Evolutionary conservation across 2,797 vertebrate genomes (phyloP).

Genomic region (Echiichthys vipera): DNA sequence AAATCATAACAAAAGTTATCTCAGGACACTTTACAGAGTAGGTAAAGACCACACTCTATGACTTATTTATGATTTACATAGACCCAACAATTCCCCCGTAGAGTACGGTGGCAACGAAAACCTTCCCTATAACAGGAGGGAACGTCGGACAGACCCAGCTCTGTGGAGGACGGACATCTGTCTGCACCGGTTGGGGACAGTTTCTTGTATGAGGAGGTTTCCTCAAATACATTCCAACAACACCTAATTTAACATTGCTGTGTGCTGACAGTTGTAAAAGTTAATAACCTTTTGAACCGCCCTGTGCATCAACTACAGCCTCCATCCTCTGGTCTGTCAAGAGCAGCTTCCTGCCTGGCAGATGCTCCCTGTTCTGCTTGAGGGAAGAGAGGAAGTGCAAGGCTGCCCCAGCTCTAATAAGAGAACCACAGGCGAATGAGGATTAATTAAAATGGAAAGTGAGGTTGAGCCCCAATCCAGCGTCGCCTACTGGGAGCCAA

Average conservation of each 20-base stretch:
- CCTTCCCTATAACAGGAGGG: too few relatives aligned
- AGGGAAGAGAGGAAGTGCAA: constrained; percentile 46
- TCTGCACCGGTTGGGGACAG: too few relatives aligned
- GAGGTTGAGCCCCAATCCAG: constrained; percentile 55
- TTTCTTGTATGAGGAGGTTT: not conserved
- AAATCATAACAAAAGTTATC: too few relatives aligned
- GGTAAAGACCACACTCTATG: too few relatives aligned
- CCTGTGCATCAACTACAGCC: constrained; percentile 7
- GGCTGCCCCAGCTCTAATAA: constrained; percentile 53
- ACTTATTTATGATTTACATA: too few relatives aligned
- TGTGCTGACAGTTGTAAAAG: constrained; percentile 16
- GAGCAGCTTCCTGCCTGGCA: constrained; percentile 34
- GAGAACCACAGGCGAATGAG: constrained; percentile 50
- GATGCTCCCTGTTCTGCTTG: constrained; percentile 49
- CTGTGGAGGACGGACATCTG: too few relatives aligned
- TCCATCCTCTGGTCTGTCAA: constrained; percentile 17
- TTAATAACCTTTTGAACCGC: constrained; percentile 42
- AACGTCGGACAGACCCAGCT: too few relatives aligned
- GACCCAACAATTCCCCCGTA: too few relatives aligned
- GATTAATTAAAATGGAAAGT: constrained; percentile 74
- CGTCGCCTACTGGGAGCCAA: constrained; percentile 49
- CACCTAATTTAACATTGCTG: constrained; percentile 2
- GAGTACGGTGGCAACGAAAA: too few relatives aligned
- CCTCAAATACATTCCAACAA: not conserved
- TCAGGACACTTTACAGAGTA: too few relatives aligned